A percentile compares a stretch with the other conserved stretches of the same genome.
phyloP scores from a whole-genome alignment of 2,113 vertebrate genomes.

The Tachysurus vachellii region DNA sequence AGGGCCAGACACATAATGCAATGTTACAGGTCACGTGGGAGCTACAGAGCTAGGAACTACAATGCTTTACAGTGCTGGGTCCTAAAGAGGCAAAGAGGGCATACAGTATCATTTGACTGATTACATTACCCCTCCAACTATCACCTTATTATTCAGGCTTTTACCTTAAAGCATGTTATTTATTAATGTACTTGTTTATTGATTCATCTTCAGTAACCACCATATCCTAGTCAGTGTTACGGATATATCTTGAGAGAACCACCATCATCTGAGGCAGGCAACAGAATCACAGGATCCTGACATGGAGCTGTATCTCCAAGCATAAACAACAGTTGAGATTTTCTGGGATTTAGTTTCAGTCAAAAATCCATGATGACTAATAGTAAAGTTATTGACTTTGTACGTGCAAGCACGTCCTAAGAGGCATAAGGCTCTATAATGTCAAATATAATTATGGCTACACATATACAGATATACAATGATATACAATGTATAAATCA shows the following conservation, averaged over 20 bases:
- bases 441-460: background rate
- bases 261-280: background rate
- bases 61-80: slow-evolving; percentile 2
- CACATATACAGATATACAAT: background rate
- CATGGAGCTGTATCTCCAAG: background rate
- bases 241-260: background rate
- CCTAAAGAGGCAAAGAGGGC: background rate
- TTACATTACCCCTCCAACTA: background rate
- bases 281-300: background rate
- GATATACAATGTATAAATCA: background rate
- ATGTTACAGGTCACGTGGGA: slow-evolving; percentile 18
- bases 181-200: background rate
- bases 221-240: background rate
- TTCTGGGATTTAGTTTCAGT: background rate
- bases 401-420: background rate
- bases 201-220: background rate
- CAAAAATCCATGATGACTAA: background rate
- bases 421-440: background rate
- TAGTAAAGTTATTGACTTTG: background rate
- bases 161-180: background rate
- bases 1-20: slow-evolving; percentile 28
- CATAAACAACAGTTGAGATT: background rate
- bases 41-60: background rate
- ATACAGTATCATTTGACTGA: background rate
- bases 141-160: background rate